Conservation (phyloP, 2,888 invertebrate genomes). For the Nymphalis c-album region DNA sequence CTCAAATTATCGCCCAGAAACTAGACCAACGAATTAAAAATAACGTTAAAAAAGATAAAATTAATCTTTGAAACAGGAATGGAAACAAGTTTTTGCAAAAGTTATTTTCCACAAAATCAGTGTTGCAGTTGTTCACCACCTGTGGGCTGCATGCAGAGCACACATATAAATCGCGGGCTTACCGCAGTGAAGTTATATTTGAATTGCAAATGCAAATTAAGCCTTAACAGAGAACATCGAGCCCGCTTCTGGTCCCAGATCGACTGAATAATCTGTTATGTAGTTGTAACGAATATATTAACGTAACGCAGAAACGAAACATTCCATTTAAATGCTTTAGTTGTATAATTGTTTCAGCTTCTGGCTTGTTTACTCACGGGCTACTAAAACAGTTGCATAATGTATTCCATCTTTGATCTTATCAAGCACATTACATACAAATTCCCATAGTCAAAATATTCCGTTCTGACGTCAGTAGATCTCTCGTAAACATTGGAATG, state of each 20-base stretch:
- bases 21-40: too few species aligned
- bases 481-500: neutral
- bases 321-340: neutral
- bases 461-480: neutral
- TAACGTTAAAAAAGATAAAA: neutral
- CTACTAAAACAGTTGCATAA: neutral
- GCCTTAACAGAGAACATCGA: conserved; percentile 37
- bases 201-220: conserved; percentile 61
- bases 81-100: neutral
- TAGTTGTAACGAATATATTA: conserved; percentile 5
- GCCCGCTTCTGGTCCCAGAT: conserved; percentile 27
- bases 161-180: conserved; percentile 50
- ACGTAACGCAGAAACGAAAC: neutral
- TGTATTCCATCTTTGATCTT: neutral
- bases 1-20: too few species aligned
- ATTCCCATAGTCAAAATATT: neutral
- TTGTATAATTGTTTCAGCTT: neutral
- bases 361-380: neutral
- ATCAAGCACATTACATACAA: neutral
- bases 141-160: conserved; percentile 37
- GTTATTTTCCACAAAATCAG: conserved; percentile 12
- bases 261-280: conserved; percentile 27
- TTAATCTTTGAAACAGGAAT: neutral
- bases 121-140: conserved; percentile 22
- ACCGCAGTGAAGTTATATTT: conserved; percentile 51